Conservation (phyloP, 2,113 vertebrate species). For the Trematocara variabile region DNA sequence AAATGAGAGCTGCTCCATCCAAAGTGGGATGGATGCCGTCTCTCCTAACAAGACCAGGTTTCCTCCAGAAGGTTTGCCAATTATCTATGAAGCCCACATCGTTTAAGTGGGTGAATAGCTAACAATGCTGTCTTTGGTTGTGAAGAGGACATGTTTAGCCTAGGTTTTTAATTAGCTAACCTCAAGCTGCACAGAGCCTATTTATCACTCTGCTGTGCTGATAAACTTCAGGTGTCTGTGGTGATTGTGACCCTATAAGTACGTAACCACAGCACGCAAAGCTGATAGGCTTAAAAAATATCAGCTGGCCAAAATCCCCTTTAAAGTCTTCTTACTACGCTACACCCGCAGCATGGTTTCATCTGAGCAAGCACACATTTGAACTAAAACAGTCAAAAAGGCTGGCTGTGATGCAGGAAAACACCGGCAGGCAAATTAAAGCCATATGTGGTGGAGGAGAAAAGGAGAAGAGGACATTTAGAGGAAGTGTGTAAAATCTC, state of each 20-base stretch:
- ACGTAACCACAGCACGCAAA: neutral
- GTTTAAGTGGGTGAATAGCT: neutral
- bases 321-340: neutral
- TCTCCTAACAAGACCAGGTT: no score
- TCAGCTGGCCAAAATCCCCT: neutral
- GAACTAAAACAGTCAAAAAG: neutral
- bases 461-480: neutral
- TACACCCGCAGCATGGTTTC: neutral
- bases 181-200: neutral
- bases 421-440: neutral
- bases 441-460: neutral
- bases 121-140: neutral
- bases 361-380: neutral
- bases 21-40: no score
- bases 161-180: constrained; percentile 17
- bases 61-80: neutral
- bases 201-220: constrained; percentile 10
- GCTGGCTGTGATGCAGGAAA: neutral
- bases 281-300: neutral
- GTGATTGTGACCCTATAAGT: neutral
- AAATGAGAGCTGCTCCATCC: no score
- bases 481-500: constrained; percentile 11
- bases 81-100: neutral
- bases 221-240: neutral
- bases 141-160: neutral